Evolutionary conservation across 2,888 invertebrate species (phyloP).

Genomic region (Tetramorium bicarinatum): DNA sequence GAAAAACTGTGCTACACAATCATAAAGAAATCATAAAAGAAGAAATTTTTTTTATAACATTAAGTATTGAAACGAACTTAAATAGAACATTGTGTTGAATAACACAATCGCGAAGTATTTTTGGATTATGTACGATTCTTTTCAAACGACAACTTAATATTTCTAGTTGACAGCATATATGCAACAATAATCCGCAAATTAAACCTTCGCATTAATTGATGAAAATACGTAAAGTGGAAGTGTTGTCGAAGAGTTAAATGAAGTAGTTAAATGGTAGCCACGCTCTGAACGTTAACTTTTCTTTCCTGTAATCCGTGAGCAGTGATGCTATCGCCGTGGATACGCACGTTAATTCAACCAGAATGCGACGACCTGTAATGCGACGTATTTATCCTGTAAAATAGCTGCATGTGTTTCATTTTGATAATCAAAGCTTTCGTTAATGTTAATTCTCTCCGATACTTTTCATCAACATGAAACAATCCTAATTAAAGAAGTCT

Average conservation of each 20-base stretch:
- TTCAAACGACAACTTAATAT: slow-evolving; percentile 70
- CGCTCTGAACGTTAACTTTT: slow-evolving; percentile 40
- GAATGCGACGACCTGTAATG: slow-evolving; percentile 18
- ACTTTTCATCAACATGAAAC: neutral
- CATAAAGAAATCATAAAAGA: neutral
- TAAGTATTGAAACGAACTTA: slow-evolving; percentile 11
- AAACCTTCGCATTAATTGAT: slow-evolving; percentile 68
- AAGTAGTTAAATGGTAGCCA: slow-evolving; percentile 64
- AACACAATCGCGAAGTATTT: neutral
- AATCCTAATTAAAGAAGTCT: neutral
- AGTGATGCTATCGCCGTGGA: neutral
- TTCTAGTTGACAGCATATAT: slow-evolving; percentile 75
- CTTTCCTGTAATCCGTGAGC: neutral
- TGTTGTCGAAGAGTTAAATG: slow-evolving; percentile 6
- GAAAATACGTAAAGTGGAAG: neutral
- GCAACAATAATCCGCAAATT: slow-evolving; percentile 69
- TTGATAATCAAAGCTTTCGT: neutral
- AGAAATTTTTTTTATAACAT: neutral
- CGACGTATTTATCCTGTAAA: slow-evolving; percentile 51
- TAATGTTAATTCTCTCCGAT: neutral
- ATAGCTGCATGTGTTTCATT: neutral
- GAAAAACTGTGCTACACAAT: neutral
- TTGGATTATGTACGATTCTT: neutral
- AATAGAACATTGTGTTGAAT: slow-evolving; percentile 15
- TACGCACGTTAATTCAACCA: slow-evolving; percentile 1